These are phyloP conservation scores for Chitala chitala DNA, from an alignment of 2,113 vertebrate genomes.

Conservation along the genomic window DNA sequence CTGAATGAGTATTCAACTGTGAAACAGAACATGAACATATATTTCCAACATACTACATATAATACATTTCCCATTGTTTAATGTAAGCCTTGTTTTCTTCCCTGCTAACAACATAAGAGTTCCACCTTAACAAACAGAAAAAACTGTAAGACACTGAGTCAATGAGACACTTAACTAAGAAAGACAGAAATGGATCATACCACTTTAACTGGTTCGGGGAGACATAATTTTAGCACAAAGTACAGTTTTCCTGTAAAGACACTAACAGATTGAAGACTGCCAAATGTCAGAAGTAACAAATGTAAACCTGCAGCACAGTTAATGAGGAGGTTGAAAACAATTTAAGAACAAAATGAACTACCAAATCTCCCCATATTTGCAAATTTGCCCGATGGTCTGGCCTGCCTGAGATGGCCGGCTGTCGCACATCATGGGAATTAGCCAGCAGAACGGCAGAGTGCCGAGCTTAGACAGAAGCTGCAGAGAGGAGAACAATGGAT, in stretches of 20 bases:
- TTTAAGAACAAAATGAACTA: background rate
- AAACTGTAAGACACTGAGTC: conserved; percentile 47
- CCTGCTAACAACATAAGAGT: conserved; percentile 35
- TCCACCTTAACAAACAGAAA: conserved; percentile 35
- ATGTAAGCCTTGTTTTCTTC: conserved; percentile 17
- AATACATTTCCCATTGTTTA: background rate
- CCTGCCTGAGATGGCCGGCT: conserved; percentile 40
- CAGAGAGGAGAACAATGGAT: conserved; percentile 45
- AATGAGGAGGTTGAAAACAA: background rate
- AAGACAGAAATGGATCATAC: conserved; percentile 34
- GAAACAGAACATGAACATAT: background rate
- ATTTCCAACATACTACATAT: background rate
- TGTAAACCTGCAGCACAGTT: background rate
- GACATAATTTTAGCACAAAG: background rate
- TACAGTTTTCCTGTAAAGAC: background rate
- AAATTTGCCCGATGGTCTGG: conserved; percentile 30
- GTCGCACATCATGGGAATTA: conserved; percentile 50
- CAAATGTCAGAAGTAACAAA: too few species aligned
- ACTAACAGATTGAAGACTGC: too few species aligned
- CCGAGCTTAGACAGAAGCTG: conserved; percentile 37
- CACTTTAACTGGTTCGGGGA: conserved; percentile 14
- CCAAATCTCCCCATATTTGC: background rate
- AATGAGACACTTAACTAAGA: conserved; percentile 48
- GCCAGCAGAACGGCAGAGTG: conserved; percentile 36
- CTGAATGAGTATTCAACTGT: conserved; percentile 5